Evolutionary conservation across 2,113 vertebrate species (phyloP), one percentile per base, ranked within the genome.

Genomic region (Uropsilus gracilis): DNA sequence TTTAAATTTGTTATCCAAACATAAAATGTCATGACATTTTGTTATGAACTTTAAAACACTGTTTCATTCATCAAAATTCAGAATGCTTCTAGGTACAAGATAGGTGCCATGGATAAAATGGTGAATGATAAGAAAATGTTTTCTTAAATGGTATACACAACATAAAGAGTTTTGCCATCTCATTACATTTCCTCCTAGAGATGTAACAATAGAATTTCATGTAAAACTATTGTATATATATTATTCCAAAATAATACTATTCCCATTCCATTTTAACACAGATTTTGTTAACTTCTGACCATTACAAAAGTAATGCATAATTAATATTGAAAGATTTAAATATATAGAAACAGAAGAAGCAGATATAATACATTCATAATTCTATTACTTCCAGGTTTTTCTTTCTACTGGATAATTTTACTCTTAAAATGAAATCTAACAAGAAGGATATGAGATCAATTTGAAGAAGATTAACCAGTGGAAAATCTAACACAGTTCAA

Each of bases 341-440:
- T 80, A 42, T n/a, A 28, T 1, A 66, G 20, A 93, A 84, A 73
- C 20, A 5, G n/a, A 82, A 89, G 26, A 30, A 89, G 30, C 4
- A 50, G 55, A 92, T 90, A 39, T 53, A 69, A 76, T 85, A 64
- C 44, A 88, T 68, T 86, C 12, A 83, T 69, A 82, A 82, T 55
- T 24, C 28, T 34, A 75, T 72, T 78, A 37, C 11, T 92, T 80
- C 66, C 13, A 18, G 59, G 55, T 57, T 64, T 61, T 90, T 78
- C 17, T 22, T 80, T 18, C 37, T 61, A 34, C 12, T 32, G 14
- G 7, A 48, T 73, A 28, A 16, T 73, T 75, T 86, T 92, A 81
- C 20, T 77, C 9, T 73, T 80, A 82, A 89, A 85, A 78, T 18
- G 2, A 96, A 85, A 68, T 28, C 48, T 26, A 82, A 78, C 14